phyloP scores from a whole-genome alignment of 1,140 invertebrate species.

The Lordiphosa mommai region DNA sequence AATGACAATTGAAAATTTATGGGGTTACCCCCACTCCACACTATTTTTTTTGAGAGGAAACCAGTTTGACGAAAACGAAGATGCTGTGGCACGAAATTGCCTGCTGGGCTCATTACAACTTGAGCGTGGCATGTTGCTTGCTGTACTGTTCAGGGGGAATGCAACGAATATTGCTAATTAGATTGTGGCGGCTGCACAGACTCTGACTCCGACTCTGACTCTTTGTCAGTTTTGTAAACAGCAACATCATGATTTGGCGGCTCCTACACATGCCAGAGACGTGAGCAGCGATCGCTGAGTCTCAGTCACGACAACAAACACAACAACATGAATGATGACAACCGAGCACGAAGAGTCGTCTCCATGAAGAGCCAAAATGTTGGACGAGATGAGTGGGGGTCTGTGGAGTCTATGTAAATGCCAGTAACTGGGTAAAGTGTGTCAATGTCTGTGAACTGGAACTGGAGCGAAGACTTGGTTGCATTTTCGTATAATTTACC shows the following conservation, averaged over 20 bases:
- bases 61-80: slow-evolving; percentile 34
- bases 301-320: neutral
- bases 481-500: slow-evolving; percentile 57
- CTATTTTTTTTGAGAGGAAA: slow-evolving; percentile 20
- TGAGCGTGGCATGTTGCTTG: slow-evolving; percentile 53
- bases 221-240: slow-evolving; percentile 23
- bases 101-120: slow-evolving; percentile 56
- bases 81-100: slow-evolving; percentile 60
- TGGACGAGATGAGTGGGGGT: neutral
- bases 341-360: slow-evolving; percentile 13
- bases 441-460: slow-evolving; percentile 79
- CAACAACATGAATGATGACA: slow-evolving; percentile 20
- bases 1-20: slow-evolving; percentile 68
- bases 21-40: slow-evolving; percentile 12
- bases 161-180: slow-evolving; percentile 59
- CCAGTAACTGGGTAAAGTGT: slow-evolving; percentile 45
- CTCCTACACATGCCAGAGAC: slow-evolving; percentile 53
- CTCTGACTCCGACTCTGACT: slow-evolving; percentile 3
- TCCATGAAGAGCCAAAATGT: neutral
- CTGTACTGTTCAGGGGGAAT: slow-evolving; percentile 35
- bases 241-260: slow-evolving; percentile 15
- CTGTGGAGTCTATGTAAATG: slow-evolving; percentile 7
- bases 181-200: slow-evolving; percentile 46
- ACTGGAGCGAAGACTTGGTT: slow-evolving; percentile 62
- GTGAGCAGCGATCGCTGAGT: slow-evolving; percentile 30